Percentiles rank a stretch among this genome's conserved stretches.
Conservation (phyloP, 2,888 invertebrate species). For the Andrena trimmerana region DNA sequence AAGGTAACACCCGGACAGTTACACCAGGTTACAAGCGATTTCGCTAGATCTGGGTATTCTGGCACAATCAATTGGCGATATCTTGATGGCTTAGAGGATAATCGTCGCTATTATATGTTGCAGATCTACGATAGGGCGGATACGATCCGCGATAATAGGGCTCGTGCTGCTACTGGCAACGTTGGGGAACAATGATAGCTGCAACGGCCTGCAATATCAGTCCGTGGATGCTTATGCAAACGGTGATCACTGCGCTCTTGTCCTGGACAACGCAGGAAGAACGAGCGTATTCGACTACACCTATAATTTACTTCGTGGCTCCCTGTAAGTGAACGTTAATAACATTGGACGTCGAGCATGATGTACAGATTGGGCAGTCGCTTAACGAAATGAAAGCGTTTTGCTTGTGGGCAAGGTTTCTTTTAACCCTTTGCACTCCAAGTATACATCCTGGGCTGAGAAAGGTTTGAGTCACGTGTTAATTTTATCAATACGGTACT, state of each 20-base stretch:
- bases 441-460: no score
- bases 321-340: conserved; percentile 89
- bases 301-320: conserved; percentile 92
- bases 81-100: conserved; percentile 24
- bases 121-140: conserved; percentile 75
- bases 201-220: conserved; percentile 79
- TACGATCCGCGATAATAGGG: conserved; percentile 67
- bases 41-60: conserved; percentile 11
- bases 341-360: conserved; percentile 6
- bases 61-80: conserved; percentile 12
- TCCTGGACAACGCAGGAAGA: conserved; percentile 91
- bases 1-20: neutral
- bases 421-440: neutral
- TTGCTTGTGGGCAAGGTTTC: conserved; percentile 20
- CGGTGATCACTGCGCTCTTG: conserved; percentile 91
- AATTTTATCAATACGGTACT: no score
- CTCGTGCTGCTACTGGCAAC: conserved; percentile 62
- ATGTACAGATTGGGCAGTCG: neutral
- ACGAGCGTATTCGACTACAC: conserved; percentile 94
- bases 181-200: conserved; percentile 42
- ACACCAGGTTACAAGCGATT: conserved; percentile 2
- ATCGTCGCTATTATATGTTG: conserved; percentile 62
- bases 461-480: no score
- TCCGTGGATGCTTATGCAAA: conserved; percentile 75
- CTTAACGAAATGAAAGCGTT: neutral